These are phyloP conservation scores for Orchesellides sinensis DNA, from an alignment of 2,888 invertebrate species.

Conservation along the genomic window DNA sequence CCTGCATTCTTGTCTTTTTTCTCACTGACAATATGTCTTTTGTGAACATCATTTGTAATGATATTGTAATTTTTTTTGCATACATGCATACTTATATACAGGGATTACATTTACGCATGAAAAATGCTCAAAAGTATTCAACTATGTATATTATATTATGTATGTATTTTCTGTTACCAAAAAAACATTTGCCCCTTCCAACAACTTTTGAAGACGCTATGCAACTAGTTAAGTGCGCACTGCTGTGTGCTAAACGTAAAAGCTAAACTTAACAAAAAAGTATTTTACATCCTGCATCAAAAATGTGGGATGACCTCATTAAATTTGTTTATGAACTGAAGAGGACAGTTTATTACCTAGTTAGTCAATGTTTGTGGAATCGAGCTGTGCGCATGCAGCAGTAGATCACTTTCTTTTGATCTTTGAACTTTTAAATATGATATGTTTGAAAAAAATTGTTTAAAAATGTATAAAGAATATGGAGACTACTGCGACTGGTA, in stretches of 20 bases:
- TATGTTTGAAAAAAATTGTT: no score
- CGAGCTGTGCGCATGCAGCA: no score
- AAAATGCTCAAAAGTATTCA: no score
- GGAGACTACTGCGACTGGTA: no score
- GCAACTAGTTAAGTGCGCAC: no score
- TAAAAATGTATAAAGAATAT: no score
- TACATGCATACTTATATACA: slow-evolving; percentile 6
- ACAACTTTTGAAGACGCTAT: neutral
- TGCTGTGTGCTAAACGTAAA: neutral
- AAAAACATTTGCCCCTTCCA: neutral
- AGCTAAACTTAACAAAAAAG: neutral
- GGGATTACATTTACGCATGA: no score
- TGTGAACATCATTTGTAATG: neutral
- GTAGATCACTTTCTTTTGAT: no score
- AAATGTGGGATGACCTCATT: slow-evolving; percentile 64
- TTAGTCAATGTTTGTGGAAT: no score
- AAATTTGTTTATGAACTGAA: slow-evolving; percentile 60
- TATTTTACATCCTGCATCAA: slow-evolving; percentile 58
- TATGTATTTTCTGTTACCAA: no score
- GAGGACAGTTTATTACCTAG: slow-evolving; percentile 57
- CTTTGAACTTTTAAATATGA: no score
- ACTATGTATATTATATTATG: no score
- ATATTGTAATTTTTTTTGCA: neutral
- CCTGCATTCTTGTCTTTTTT: neutral
- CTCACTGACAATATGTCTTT: neutral